Base-by-base conservation (phyloP, 35 echinoderm and acorn worm genomes). In the Strongylocentrotus purpuratus region DNA sequence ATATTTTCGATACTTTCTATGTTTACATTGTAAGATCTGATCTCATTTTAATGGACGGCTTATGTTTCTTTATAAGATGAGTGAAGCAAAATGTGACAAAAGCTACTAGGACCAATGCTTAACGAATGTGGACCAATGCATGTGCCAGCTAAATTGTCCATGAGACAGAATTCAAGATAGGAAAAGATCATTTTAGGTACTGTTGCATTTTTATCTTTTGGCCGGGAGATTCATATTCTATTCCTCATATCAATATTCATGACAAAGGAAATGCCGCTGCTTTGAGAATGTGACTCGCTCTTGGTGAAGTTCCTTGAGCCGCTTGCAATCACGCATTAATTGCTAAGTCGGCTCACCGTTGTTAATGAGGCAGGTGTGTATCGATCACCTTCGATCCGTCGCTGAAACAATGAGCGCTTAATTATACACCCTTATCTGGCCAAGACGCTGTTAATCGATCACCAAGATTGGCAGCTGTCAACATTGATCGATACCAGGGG, bases 321-420 rank as follows among this genome's bases (percentile, higher is more conserved):
- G 65, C 7, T 55, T 55, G 85, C 33, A 89, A 45, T 89, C 87
- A 31, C 33, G 33, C 32, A 31, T 46, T 89, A 89, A 89, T 93
- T 93, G 91, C 45, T 58, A 58, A 93, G 48, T 93, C 91, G 48
- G 32, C 91, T 93, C 91, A 93, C 91, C 91, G 32, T 33, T 93
- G 31, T 28, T 93, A 93, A 93, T 93, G 32, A 93, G 48, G 25
- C 91, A 93, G 91, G 91, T 93, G 91, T 3, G 45, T 33, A 93
- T 93, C 47, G 91, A 93, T 93, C 48, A 47, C 45, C 9, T 20
- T 93, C 91, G 91, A 93, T 93, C 48, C 9, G 31, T 33, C 91
- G 91, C 91, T 46, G 91, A 93, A 93, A 93, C 91, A 93, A 93
- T 93, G 91, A 93, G 91, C 48, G 91, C 91, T 93, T 93, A 93